Conservation (phyloP, 2,113 vertebrate species). For the Trochalopteron elliotii region DNA sequence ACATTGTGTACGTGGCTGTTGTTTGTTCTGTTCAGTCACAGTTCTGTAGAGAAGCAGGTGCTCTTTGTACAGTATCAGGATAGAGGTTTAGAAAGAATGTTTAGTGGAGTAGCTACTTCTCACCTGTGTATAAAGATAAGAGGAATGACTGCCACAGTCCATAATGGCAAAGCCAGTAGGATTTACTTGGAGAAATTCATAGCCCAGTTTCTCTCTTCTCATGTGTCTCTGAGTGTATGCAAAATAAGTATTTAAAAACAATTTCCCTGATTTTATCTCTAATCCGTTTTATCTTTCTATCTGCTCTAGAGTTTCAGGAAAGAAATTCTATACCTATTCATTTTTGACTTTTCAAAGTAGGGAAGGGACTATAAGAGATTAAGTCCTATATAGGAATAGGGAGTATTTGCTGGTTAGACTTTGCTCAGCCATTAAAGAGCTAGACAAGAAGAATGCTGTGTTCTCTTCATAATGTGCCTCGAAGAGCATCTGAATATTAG, state of each 20-base stretch:
- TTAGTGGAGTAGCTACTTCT: background rate
- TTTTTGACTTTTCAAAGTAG: background rate
- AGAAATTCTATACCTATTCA: background rate
- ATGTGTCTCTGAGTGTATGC: background rate
- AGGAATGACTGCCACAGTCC: background rate
- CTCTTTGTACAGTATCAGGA: fast-evolving
- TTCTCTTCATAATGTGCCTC: background rate
- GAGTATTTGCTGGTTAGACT: background rate
- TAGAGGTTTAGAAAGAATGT: background rate
- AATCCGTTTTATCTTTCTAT: background rate
- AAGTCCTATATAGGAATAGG: background rate
- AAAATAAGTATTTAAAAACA: background rate
- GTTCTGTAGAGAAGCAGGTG: background rate
- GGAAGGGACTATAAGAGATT: background rate
- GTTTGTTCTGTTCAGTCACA: background rate
- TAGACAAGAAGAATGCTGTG: background rate
- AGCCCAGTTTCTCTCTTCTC: background rate
- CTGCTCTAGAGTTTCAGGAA: background rate
- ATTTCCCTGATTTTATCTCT: background rate
- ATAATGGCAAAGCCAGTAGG: background rate
- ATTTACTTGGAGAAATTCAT: background rate
- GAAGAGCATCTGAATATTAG: background rate
- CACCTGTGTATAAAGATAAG: background rate
- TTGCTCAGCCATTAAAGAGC: background rate
- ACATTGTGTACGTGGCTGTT: fast-evolving